Evolutionary conservation across 37 sponge, comb jelly and placozoan genomes (phyloP).

Genomic region (Ephydatia muelleri): DNA sequence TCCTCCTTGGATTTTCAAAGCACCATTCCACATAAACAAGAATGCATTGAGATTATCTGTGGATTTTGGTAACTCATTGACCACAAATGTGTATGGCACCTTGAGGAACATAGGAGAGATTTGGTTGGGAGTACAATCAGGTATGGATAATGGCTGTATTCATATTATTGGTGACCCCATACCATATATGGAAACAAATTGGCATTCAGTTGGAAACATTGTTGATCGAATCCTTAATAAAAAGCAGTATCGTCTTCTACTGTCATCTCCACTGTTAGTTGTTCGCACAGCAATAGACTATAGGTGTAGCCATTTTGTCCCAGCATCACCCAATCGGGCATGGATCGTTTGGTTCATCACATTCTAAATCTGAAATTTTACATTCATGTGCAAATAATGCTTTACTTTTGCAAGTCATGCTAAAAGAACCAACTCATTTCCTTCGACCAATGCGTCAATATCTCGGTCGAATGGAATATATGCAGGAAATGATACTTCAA

Average conservation of each 20-base stretch:
- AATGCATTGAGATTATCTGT: not conserved
- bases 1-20: slow-evolving; percentile 30
- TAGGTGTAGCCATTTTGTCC: not conserved
- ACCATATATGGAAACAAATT: slow-evolving; percentile 7
- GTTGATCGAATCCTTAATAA: not conserved
- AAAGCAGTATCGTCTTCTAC: not conserved
- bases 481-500: not conserved
- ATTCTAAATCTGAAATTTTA: not conserved
- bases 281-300: not conserved
- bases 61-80: slow-evolving; percentile 45
- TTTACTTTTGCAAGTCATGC: not conserved
- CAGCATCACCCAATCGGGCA: not conserved
- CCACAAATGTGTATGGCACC: not conserved
- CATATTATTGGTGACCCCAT: slow-evolving; percentile 7
- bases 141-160: not conserved
- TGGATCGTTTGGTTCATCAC: too few species aligned
- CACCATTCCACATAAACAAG: slow-evolving; percentile 39
- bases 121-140: not conserved
- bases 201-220: slow-evolving; percentile 19
- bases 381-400: not conserved
- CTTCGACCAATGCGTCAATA: slow-evolving; percentile 30
- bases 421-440: slow-evolving; percentile 19
- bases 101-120: slow-evolving; percentile 21
- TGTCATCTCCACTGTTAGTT: not conserved
- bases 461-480: slow-evolving; percentile 7